Evolutionary conservation across 23 tunicate genomes (phyloP), one percentile per base, ranked within the genome.

Genomic region (Pegea sp.): DNA sequence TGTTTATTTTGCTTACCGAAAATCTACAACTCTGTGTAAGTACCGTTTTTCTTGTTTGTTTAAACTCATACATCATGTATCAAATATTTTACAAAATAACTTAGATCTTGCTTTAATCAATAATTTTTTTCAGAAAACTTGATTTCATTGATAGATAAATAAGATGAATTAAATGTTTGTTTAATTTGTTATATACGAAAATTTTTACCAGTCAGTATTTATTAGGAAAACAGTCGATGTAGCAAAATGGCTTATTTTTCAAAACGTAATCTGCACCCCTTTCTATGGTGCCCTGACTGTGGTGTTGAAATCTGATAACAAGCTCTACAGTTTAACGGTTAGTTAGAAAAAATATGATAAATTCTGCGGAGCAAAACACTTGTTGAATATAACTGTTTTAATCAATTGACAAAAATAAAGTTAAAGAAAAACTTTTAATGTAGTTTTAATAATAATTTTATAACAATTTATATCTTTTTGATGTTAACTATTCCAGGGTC

Each of bases 181-280:
- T n/a, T n/a, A n/a, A n/a, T n/a, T n/a, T n/a, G 6, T 5, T 8
- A 38, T 38, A 38, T 11, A 38, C 46, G 11, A 8, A 16, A 8
- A 16, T 11, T 38, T 38, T 8, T 16, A 38, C 11, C 11, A 8
- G 16, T 13, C 23, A 8, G 16, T 54, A 31, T 33, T 58, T 24
- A 6, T 60, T 53, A 84, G 95, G 63, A 38, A 60, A 51, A 31
- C 60, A 20, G 74, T 76, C 7, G 50, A 48, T 26, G 58, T 42
- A 11, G 78, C 73, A 49, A 84, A 84, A 57, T 84, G 95, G 95
- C 32, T 84, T 53, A 84, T 84, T 26, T 49, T 65, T 23, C 95
- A 84, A 62, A 67, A 73, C 30, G 81, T 74, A 23, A 62, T 84
- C 13, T 60, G 73, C 1, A 74, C 84, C 1, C 95, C 95, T 0